A percentile compares a stretch with the other conserved stretches of the same genome.
Evolutionary conservation across 2,888 invertebrate genomes (phyloP).

Genomic region (Teleiodes luculella): DNA sequence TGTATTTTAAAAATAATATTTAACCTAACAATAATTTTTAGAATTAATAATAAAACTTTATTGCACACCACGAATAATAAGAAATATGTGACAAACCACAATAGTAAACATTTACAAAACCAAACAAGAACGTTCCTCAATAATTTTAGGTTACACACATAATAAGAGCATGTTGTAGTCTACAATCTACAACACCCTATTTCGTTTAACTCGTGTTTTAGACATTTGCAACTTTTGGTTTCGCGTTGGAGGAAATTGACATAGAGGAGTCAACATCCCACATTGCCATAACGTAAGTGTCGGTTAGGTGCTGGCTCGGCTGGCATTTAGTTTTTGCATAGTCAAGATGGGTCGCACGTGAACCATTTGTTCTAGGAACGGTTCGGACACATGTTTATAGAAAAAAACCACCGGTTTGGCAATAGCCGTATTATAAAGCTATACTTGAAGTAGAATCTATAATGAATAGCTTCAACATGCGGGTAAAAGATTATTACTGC

Average conservation of each 20-base stretch:
- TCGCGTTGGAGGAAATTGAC: conserved; percentile 33
- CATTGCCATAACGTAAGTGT: conserved; percentile 33
- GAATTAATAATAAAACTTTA: no score
- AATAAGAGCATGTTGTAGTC: no score
- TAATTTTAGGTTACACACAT: no score
- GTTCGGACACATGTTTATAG: conserved; percentile 47
- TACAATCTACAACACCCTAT: no score
- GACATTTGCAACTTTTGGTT: conserved; percentile 6
- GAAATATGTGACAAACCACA: no score
- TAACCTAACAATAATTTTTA: no score
- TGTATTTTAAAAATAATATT: no score
- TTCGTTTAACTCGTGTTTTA: no score
- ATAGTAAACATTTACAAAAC: no score
- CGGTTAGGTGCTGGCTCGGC: conserved; percentile 41
- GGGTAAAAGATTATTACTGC: conserved; percentile 38
- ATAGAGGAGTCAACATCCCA: conserved; percentile 40
- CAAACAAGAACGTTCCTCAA: no score
- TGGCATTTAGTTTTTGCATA: conserved; percentile 47
- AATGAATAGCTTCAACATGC: conserved; percentile 23
- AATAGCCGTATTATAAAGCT: conserved; percentile 16
- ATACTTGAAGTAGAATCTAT: background rate
- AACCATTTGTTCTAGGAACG: conserved; percentile 62
- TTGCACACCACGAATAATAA: no score
- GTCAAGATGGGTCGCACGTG: conserved; percentile 58
- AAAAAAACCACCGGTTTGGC: conserved; percentile 34